Conservation (phyloP, 2,113 vertebrate species). For the Syngnathoides biaculeatus region DNA sequence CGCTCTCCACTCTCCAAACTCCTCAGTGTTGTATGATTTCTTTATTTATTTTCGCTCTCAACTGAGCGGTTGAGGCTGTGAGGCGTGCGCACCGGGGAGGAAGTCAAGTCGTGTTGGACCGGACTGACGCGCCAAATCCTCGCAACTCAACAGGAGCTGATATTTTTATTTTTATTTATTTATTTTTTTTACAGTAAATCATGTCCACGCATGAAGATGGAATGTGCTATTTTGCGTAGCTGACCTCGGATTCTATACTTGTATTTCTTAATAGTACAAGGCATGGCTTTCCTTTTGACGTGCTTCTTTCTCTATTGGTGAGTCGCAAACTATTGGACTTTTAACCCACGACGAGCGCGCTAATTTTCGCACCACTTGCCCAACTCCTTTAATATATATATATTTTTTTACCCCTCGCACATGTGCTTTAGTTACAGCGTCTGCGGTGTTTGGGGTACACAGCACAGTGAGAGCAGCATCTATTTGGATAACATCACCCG, state of each 20-base stretch:
- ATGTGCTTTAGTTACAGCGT: slow-evolving; percentile 63
- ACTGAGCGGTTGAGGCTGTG: slow-evolving; percentile 70
- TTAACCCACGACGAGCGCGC: slow-evolving; percentile 55
- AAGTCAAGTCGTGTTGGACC: slow-evolving; percentile 66
- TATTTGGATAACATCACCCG: slow-evolving; percentile 90
- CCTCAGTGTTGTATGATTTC: slow-evolving; percentile 58
- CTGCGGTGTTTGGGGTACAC: slow-evolving; percentile 66
- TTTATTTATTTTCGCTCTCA: slow-evolving; percentile 31
- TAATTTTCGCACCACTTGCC: neutral
- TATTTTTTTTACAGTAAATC: no score
- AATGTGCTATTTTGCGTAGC: slow-evolving; percentile 61
- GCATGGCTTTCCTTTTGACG: slow-evolving; percentile 80
- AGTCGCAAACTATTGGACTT: slow-evolving; percentile 71
- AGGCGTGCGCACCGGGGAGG: slow-evolving; percentile 63
- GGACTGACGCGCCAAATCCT: slow-evolving; percentile 64
- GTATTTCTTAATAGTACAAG: slow-evolving; percentile 39
- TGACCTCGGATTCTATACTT: slow-evolving; percentile 67
- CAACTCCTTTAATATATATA: neutral
- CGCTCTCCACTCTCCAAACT: slow-evolving; percentile 71
- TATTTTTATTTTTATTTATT: no score
- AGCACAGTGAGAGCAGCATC: slow-evolving; percentile 67
- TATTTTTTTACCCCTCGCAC: neutral
- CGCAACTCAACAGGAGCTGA: slow-evolving; percentile 36
- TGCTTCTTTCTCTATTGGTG: slow-evolving; percentile 80
- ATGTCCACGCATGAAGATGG: slow-evolving; percentile 70